Base-by-base conservation (phyloP, 2,888 invertebrate genomes). In the Gastrophysa polygoni region DNA sequence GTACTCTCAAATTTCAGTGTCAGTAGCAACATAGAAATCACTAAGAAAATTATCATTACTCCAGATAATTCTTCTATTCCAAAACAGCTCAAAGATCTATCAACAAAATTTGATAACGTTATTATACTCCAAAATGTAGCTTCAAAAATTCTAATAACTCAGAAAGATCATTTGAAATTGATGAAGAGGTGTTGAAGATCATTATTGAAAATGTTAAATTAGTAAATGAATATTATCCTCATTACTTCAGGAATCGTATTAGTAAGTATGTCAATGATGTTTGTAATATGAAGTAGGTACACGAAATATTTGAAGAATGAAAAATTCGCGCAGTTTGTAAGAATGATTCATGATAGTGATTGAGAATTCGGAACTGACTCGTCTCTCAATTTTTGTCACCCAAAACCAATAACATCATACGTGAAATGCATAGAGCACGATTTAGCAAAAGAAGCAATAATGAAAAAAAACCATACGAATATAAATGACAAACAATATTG, bases 261-360 rank as follows among this genome's bases (percentile, higher is more conserved):
- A 6, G 3, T 1, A 63, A 51, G 11, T 50, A 56, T 29, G 52
- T 63, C 1, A 63, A 63, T 52, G 59, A 59, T 63, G 34, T 46
- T 0, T 59, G 63, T 11, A 14, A 16, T n/a, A 43, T 63, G 4
- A 16, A 52, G 11, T n/a, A n/a, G n/a, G n/a, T n/a, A n/a, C n/a
- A 38, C 52, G 28, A 59, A 59, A 48, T 59, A 48, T 52, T 16
- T 47, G 0, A 59, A 59, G 16, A 51, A 56, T 48, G 17, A 43
- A 43, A 44, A 14, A 44, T 64, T 28, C 54, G 21, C 49, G 57
- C 54, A 7, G n/a, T 17, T 28, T 60, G 57, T 29, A 57, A 57
- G 57, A 48, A 64, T 14, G 58, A 55, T 20, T 28, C 44, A 16
- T 16, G 17, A 29, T 0, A 59, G 63, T 51, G 58, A 64, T 32